A percentile compares a stretch with the other conserved stretches of the same genome.
These are phyloP conservation scores for Lamellibrachia luymesi DNA, from an alignment of 1,140 invertebrate genomes.

Conservation along the genomic window DNA sequence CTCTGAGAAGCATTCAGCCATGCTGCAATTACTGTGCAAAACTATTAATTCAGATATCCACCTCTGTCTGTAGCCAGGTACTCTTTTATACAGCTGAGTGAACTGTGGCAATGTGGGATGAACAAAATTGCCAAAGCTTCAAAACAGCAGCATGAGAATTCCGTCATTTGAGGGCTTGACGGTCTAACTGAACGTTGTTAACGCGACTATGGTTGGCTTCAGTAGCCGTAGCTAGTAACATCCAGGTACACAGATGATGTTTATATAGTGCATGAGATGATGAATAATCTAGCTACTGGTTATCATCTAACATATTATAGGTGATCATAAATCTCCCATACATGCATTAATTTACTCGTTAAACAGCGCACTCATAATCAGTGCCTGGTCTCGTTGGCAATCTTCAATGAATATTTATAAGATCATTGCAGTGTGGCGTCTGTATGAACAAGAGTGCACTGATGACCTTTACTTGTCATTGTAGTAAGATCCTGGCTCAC, in stretches of 20 bases:
- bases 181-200: too few relatives aligned
- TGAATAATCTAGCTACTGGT: neutral
- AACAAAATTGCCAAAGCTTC: too few relatives aligned
- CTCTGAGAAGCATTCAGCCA: too few relatives aligned
- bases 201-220: too few relatives aligned
- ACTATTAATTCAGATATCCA: too few relatives aligned
- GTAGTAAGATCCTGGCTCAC: neutral
- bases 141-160: too few relatives aligned
- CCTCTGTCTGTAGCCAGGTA: too few relatives aligned
- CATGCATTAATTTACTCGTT: neutral
- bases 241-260: neutral
- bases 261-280: neutral
- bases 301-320: neutral
- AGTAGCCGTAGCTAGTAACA: neutral
- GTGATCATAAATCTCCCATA: neutral
- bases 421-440: neutral
- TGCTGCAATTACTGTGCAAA: too few relatives aligned
- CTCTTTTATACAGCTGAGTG: too few relatives aligned
- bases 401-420: constrained; percentile 2
- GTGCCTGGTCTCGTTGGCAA: neutral
- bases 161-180: too few relatives aligned
- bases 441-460: neutral
- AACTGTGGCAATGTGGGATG: too few relatives aligned
- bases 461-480: neutral
- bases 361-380: neutral